These are phyloP conservation scores for Gallinago media DNA, from an alignment of 2,113 vertebrate species.

Conservation along the genomic window DNA sequence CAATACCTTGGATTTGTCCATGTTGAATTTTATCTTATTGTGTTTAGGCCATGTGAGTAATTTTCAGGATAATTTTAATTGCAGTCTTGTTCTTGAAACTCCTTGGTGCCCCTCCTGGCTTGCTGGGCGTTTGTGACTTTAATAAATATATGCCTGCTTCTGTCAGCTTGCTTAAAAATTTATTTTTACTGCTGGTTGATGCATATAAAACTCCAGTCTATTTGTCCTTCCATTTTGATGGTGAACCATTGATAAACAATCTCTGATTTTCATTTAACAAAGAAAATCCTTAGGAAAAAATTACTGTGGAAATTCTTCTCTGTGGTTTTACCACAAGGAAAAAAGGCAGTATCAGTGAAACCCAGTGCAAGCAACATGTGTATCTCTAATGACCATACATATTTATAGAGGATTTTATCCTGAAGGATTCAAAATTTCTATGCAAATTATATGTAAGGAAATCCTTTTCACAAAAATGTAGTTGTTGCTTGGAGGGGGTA, in stretches of 20 bases:
- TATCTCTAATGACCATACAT: background rate
- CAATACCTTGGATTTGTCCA: background rate
- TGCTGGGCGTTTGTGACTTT: background rate
- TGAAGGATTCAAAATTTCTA: background rate
- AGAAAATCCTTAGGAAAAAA: background rate
- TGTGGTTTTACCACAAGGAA: background rate
- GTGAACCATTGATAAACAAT: background rate
- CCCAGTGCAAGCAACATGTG: background rate
- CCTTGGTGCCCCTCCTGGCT: background rate
- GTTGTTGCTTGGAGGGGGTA: rapidly evolving
- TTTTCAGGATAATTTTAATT: background rate
- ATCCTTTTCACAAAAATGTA: background rate
- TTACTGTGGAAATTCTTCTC: background rate
- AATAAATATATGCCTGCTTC: background rate
- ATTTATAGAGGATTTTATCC: background rate
- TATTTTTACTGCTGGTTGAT: background rate
- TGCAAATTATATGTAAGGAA: background rate
- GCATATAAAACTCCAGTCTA: background rate
- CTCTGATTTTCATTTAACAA: background rate
- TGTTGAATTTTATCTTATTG: background rate
- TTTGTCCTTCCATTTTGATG: background rate
- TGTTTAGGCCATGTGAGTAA: background rate
- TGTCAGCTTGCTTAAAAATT: background rate
- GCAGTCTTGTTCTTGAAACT: background rate
- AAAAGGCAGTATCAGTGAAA: background rate